A percentile compares a stretch with the other conserved stretches of the same genome.
Evolutionary conservation across 2,113 vertebrate species (phyloP).

Genomic region (Proteles cristata): DNA sequence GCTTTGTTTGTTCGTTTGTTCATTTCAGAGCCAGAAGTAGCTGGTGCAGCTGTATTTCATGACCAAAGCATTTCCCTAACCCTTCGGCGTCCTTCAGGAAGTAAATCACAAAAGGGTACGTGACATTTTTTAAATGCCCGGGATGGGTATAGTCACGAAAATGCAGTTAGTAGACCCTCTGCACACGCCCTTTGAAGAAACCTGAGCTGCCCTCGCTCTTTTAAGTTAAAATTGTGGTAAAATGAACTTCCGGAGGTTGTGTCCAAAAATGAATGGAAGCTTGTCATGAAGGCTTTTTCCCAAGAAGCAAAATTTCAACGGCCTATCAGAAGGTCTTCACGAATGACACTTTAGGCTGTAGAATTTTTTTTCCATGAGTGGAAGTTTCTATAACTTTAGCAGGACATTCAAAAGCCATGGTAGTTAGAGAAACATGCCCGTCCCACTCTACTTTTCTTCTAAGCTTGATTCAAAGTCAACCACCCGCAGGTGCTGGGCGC

Average conservation of each 20-base stretch:
- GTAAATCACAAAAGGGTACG: background rate
- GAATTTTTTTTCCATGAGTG: background rate
- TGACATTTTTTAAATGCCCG: background rate
- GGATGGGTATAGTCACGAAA: background rate
- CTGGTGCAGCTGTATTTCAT: background rate
- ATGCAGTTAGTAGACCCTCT: background rate
- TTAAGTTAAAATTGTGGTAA: background rate
- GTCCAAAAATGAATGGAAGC: background rate
- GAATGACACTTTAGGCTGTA: background rate
- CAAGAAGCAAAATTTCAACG: background rate
- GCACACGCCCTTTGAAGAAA: background rate
- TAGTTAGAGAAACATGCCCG: background rate
- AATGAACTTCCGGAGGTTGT: background rate
- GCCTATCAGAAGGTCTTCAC: background rate
- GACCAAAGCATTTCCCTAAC: background rate
- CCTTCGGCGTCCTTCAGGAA: background rate
- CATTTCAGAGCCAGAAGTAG: background rate
- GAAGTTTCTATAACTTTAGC: background rate
- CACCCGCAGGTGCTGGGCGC: background rate
- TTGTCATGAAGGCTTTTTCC: background rate
- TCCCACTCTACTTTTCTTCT: background rate
- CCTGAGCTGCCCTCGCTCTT: background rate
- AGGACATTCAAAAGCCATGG: background rate
- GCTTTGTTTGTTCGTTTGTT: background rate
- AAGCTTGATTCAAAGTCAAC: slow-evolving; percentile 4